phyloP scores from a whole-genome alignment of 37 sponge, comb jelly and placozoan genomes.

The Corticium candelabrum region DNA sequence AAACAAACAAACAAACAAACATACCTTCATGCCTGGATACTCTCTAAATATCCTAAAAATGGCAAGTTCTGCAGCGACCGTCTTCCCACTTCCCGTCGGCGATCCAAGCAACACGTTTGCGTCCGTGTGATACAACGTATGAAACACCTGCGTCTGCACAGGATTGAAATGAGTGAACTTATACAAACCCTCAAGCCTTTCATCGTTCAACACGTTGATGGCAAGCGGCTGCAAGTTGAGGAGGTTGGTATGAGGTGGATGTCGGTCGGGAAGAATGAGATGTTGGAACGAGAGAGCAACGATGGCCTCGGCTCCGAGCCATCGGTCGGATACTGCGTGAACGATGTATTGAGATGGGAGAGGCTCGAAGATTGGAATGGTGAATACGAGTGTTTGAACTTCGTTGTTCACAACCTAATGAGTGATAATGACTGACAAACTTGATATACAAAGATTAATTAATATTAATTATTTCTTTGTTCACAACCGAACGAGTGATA shows the following conservation, averaged over 20 bases:
- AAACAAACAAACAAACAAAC: no score
- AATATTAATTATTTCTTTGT: conserved; percentile 38
- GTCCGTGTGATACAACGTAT: conserved; percentile 91
- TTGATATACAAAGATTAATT: no score
- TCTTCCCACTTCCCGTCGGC: conserved; percentile 97
- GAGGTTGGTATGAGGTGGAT: conserved; percentile 93
- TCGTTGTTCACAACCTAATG: conserved; percentile 50
- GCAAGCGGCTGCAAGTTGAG: conserved; percentile 94
- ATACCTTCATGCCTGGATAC: conserved; percentile 68
- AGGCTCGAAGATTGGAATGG: conserved; percentile 88
- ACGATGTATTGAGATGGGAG: conserved; percentile 81
- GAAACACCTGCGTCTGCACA: conserved; percentile 92
- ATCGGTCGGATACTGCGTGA: conserved; percentile 76
- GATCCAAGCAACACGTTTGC: conserved; percentile 86
- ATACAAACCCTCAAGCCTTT: conserved; percentile 49
- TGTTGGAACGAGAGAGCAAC: conserved; percentile 79
- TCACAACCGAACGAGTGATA: conserved; percentile 37
- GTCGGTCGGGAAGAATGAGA: conserved; percentile 85
- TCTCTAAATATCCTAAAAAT: conserved; percentile 75
- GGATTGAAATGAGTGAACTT: conserved; percentile 90
- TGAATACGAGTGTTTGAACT: conserved; percentile 71
- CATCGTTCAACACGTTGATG: conserved; percentile 54
- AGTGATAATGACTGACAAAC: neutral
- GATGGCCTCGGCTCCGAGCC: conserved; percentile 79
- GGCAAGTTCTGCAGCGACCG: conserved; percentile 97